Evolutionary conservation across 2,797 vertebrate genomes (phyloP), one percentile per base, ranked within the genome.

Genomic region (Florisuga fusca): DNA sequence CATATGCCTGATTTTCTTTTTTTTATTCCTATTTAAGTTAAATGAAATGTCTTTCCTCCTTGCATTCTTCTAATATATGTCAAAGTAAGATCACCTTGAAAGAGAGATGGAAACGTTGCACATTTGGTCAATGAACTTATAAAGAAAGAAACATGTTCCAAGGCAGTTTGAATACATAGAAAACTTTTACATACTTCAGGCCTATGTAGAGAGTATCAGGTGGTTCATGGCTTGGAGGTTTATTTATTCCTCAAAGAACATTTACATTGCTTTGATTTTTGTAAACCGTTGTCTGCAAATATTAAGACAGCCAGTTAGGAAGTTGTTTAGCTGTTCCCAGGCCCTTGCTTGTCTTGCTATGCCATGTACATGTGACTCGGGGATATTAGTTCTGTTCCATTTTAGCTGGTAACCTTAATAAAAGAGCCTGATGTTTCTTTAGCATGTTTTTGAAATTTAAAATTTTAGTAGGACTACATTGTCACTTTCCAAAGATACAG

Each of bases 121-220:
- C 23, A 22, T 48, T 59, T 73, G 23, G n/a, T 92, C 51, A 41
- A 3, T 92, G 48, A 36, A 3, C 77, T 73, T 82, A 14, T 73
- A 77, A 63, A 73, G 33, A 80, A 63, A 66, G 4, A 85, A 48
- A 53, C 15, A 13, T 0, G 0, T 76, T 90, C 36, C 54, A 71
- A 76, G 63, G n/a, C 53, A 80, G n/a, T 69, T 68, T 87, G 23
- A 46, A 53, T 43, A 57, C 2, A 1, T 21, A 67, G 34, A n/a
- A n/a, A 78, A 16, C 34, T 77, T n/a, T 86, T 54, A 72, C n/a
- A 91, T 78, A 66, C 84, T 90, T 91, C 69, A 75, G 34, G 27
- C 51, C 14, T 91, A 0, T 38, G 29, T 84, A 61, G 34, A 16
- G 43, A 63, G 46, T 85, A 46, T 82, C 27, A 93, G 73, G 17